These are phyloP conservation scores for Pogonocichla stellata DNA, from an alignment of 2,113 vertebrate species.

Conservation along the genomic window DNA sequence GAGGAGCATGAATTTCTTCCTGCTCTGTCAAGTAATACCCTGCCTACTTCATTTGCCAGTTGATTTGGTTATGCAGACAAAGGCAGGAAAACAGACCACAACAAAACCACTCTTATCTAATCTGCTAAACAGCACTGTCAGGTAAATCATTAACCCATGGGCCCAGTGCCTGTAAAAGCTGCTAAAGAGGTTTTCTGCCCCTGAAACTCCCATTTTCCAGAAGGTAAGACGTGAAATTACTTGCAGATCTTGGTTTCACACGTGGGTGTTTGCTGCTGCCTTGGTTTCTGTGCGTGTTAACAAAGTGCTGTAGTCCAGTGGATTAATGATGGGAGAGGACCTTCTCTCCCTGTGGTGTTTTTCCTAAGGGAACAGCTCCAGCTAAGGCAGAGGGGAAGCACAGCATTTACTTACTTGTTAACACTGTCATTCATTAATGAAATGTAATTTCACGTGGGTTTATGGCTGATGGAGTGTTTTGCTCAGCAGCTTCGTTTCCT, in stretches of 20 bases:
- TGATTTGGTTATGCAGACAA: neutral
- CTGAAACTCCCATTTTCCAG: neutral
- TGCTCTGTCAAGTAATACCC: neutral
- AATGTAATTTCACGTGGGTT: neutral
- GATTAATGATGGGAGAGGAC: neutral
- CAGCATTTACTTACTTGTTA: neutral
- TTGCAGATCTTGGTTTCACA: neutral
- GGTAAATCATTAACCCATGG: neutral
- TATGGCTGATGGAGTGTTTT: neutral
- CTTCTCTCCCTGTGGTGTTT: neutral
- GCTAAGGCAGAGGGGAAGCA: neutral
- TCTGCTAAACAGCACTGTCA: neutral
- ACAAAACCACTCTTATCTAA: neutral
- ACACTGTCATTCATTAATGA: neutral
- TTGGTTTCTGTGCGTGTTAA: neutral
- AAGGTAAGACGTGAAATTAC: neutral
- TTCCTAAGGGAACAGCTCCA: neutral
- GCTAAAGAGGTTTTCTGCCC: neutral
- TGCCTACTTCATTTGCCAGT: neutral
- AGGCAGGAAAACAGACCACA: neutral
- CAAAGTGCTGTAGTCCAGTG: neutral
- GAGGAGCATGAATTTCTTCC: neutral
- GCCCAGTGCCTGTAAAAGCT: neutral
- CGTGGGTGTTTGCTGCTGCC: neutral
- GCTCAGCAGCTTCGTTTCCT: neutral